A percentile compares a stretch with the other conserved stretches of the same genome.
phyloP scores from a whole-genome alignment of 2,113 vertebrate species.

The Empidonax traillii region DNA sequence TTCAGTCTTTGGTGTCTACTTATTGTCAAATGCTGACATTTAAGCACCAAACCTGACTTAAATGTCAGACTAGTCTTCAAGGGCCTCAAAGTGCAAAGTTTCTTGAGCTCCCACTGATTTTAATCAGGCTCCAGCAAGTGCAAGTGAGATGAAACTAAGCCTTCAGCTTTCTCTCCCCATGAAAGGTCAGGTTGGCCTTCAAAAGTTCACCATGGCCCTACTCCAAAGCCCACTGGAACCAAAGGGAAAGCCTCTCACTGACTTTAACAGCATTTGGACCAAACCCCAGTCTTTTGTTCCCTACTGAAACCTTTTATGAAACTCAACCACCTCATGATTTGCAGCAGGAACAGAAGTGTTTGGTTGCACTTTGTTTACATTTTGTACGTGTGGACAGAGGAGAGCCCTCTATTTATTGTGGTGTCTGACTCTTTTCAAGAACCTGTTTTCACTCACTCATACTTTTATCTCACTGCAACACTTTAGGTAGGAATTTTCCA shows the following conservation, averaged over 20 bases:
- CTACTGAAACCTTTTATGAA: not conserved
- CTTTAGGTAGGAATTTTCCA: not conserved
- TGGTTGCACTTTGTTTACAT: slow-evolving; percentile 10
- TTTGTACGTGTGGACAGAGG: not conserved
- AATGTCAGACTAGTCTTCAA: slow-evolving; percentile 46
- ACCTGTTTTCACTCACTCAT: not conserved
- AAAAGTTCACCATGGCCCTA: not conserved
- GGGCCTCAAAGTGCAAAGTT: slow-evolving; percentile 6
- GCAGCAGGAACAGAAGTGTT: not conserved
- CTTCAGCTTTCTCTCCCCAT: not conserved
- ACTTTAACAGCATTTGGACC: slow-evolving; percentile 15
- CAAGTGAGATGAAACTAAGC: slow-evolving; percentile 14
- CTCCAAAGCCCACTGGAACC: not conserved
- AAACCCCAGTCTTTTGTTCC: slow-evolving; percentile 9
- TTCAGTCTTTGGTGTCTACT: not conserved
- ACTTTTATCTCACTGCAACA: slow-evolving; percentile 8
- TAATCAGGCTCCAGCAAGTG: slow-evolving; percentile 16
- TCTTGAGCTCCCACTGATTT: slow-evolving; percentile 29
- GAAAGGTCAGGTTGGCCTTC: slow-evolving; percentile 42
- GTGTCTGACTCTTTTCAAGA: not conserved
- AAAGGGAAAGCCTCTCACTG: not conserved
- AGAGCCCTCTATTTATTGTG: not conserved
- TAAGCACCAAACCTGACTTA: slow-evolving; percentile 15
- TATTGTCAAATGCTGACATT: slow-evolving; percentile 35
- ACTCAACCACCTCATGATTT: not conserved